Conservation (phyloP, 2,888 invertebrate genomes). For the Carpatolechia fugitivella region DNA sequence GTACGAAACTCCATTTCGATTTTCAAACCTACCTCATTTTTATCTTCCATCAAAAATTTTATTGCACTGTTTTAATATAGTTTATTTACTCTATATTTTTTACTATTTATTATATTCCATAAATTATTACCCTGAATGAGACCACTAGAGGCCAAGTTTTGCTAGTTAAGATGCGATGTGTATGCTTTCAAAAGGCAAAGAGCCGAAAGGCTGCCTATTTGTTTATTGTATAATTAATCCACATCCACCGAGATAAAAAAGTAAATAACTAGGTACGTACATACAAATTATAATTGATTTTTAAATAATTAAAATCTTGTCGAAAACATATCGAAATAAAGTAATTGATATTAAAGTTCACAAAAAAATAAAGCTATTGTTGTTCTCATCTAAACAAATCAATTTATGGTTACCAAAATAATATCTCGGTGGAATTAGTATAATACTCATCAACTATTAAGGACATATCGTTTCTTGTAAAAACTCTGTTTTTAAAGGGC, state of each 20-base stretch:
- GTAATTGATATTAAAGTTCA: too few species aligned
- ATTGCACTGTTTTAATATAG: too few species aligned
- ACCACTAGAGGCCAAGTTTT: conserved; percentile 67
- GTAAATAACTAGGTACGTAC: neutral
- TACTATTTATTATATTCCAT: neutral
- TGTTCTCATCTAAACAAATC: too few species aligned
- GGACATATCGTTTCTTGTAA: conserved; percentile 57
- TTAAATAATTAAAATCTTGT: too few species aligned
- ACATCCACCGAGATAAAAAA: neutral
- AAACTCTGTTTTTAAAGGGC: conserved; percentile 48
- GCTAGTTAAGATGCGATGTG: conserved; percentile 68
- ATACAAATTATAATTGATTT: too few species aligned
- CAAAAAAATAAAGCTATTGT: too few species aligned
- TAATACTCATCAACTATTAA: conserved; percentile 66
- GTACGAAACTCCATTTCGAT: neutral
- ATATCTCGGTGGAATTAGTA: conserved; percentile 20
- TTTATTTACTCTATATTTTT: neutral
- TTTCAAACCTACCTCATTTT: neutral
- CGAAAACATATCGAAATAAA: too few species aligned
- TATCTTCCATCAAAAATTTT: conserved; percentile 2
- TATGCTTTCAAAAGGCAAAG: conserved; percentile 50
- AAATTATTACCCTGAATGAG: too few species aligned
- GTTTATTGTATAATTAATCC: conserved; percentile 34
- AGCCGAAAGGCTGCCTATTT: conserved; percentile 40
- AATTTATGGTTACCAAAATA: too few species aligned